Evolutionary conservation across 2,113 vertebrate genomes (phyloP).

Genomic region (Engraulis encrasicolus): DNA sequence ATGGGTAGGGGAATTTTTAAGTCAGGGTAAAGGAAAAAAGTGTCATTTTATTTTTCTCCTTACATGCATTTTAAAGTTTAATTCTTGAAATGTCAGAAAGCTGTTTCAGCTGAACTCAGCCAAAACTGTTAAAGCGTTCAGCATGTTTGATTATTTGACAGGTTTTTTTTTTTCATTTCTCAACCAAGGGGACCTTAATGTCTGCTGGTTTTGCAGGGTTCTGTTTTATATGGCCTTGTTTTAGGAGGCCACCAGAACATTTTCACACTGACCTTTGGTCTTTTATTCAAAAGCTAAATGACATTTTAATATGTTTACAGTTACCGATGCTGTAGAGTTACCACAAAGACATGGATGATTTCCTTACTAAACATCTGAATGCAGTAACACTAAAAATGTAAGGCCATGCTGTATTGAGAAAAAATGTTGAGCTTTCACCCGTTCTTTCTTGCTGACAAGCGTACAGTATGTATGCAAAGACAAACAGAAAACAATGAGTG

Average conservation of each 20-base stretch:
- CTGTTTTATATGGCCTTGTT: conserved; percentile 46
- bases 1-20: conserved; percentile 9
- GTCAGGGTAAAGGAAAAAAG: background rate
- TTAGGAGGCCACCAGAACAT: conserved; percentile 37
- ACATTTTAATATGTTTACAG: conserved; percentile 1
- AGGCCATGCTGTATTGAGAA: conserved; percentile 1
- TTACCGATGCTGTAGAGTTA: background rate
- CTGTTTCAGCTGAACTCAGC: background rate
- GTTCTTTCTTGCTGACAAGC: background rate
- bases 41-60: background rate
- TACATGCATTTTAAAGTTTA: background rate
- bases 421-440: background rate
- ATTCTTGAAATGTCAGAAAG: background rate
- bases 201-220: background rate
- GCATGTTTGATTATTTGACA: background rate
- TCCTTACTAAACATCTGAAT: background rate
- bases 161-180: background rate
- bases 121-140: background rate
- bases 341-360: conserved; percentile 15
- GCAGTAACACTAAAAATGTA: background rate
- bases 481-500: background rate
- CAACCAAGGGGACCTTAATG: background rate
- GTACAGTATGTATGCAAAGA: background rate
- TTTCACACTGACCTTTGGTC: background rate
- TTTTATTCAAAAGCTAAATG: background rate